These are phyloP conservation scores for Panagrolaimus sp. DNA, from an alignment of 1,140 invertebrate genomes.

Conservation along the genomic window DNA sequence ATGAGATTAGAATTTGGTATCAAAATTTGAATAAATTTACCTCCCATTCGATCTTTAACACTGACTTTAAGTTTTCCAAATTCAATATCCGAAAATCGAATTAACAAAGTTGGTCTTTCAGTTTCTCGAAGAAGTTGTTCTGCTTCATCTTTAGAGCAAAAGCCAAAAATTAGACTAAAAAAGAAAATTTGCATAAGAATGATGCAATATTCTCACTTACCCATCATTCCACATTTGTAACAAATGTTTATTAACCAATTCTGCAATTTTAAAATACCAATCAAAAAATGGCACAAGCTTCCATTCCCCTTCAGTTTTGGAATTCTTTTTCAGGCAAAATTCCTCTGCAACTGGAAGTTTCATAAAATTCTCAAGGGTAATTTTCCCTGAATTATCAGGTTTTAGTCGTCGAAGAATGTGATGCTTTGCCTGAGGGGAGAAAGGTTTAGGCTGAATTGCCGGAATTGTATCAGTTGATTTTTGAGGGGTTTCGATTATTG, in stretches of 20 bases:
- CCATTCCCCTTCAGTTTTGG: conserved; percentile 55
- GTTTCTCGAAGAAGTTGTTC: conserved; percentile 49
- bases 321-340: conserved; percentile 41
- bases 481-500: conserved; percentile 57
- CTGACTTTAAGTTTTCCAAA: conserved; percentile 59
- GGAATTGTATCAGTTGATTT: conserved; percentile 54
- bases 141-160: conserved; percentile 57
- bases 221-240: conserved; percentile 59
- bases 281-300: conserved; percentile 48
- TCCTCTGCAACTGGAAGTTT: conserved; percentile 54
- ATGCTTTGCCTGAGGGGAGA: conserved; percentile 43
- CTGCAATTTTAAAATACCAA: conserved; percentile 57
- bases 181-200: background rate
- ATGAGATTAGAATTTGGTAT: conserved; percentile 1
- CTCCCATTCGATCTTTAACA: conserved; percentile 50
- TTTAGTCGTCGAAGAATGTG: conserved; percentile 53
- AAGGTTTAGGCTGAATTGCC: conserved; percentile 48
- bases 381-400: conserved; percentile 46
- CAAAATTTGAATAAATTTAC: conserved; percentile 26
- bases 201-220: conserved; percentile 21
- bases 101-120: conserved; percentile 48
- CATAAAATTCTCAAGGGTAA: conserved; percentile 56
- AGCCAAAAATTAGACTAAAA: conserved; percentile 48
- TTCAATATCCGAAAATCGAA: conserved; percentile 58
- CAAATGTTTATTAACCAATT: conserved; percentile 58